Conservation (phyloP, 1,140 invertebrate genomes). For the Diploscapter pachys region DNA sequence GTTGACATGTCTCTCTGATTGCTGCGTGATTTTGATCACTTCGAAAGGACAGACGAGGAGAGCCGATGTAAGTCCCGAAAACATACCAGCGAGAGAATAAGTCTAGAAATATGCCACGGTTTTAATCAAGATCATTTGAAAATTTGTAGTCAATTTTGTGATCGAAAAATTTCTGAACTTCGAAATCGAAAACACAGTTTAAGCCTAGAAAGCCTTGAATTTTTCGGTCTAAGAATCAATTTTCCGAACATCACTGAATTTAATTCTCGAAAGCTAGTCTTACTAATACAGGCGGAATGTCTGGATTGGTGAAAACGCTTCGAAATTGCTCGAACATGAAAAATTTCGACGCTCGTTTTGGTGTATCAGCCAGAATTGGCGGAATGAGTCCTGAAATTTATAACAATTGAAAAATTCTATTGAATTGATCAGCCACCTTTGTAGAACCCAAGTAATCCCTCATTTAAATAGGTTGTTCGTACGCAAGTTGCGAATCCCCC, state of each 20-base stretch:
- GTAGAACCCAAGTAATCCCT: conserved; percentile 64
- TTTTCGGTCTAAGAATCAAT: not conserved
- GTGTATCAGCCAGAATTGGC: conserved; percentile 84
- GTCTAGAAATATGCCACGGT: not conserved
- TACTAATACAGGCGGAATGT: conserved; percentile 68
- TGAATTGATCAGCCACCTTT: conserved; percentile 17
- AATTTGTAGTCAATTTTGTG: not conserved
- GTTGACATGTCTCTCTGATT: not conserved
- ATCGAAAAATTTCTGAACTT: not conserved
- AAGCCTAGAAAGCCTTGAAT: not conserved
- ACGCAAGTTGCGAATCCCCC: conserved; percentile 80
- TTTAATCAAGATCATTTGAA: not conserved
- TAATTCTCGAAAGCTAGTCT: conserved; percentile 13
- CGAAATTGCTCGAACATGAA: conserved; percentile 89
- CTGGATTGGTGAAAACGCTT: conserved; percentile 74
- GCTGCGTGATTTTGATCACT: no score
- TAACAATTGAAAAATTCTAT: not conserved
- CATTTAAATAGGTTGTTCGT: conserved; percentile 77
- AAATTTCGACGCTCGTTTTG: conserved; percentile 87
- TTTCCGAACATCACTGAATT: not conserved
- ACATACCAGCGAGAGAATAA: no score
- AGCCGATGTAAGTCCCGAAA: no score
- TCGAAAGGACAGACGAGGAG: no score
- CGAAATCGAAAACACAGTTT: not conserved
- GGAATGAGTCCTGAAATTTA: conserved; percentile 75